These are phyloP conservation scores for Enteromius anoplus DNA, from an alignment of 2,797 vertebrate species.

Conservation along the genomic window DNA sequence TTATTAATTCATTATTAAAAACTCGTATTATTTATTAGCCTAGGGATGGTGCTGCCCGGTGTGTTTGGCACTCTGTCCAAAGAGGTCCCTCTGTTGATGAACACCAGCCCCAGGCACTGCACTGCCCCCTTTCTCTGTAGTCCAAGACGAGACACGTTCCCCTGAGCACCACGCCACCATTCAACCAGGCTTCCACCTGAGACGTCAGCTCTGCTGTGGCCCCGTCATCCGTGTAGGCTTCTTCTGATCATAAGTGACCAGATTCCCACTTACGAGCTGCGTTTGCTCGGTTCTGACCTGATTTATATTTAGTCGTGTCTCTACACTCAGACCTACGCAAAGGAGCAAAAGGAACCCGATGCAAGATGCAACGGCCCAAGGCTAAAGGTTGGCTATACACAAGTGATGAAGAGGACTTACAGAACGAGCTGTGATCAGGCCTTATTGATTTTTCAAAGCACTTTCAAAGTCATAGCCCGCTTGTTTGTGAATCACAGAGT, in stretches of 20 bases:
- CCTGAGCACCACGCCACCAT: constrained; percentile 64
- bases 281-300: constrained; percentile 55
- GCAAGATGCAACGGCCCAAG: constrained; percentile 61
- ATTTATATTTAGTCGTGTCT: constrained; percentile 62
- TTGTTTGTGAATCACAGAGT: constrained; percentile 59
- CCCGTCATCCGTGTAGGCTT: constrained; percentile 56
- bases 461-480: constrained; percentile 64
- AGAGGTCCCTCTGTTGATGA: constrained; percentile 73
- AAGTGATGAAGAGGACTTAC: constrained; percentile 53
- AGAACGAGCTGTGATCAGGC: constrained; percentile 58
- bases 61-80: constrained; percentile 72
- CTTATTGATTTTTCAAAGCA: constrained; percentile 66
- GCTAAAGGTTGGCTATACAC: constrained; percentile 59
- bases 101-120: constrained; percentile 77
- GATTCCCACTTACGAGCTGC: constrained; percentile 41
- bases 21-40: constrained; percentile 80
- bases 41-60: constrained; percentile 67
- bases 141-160: constrained; percentile 68
- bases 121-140: constrained; percentile 65
- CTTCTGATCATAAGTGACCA: constrained; percentile 62
- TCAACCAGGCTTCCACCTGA: constrained; percentile 59
- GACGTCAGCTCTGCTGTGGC: constrained; percentile 62
- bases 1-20: constrained; percentile 85
- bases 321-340: constrained; percentile 55
- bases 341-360: constrained; percentile 59